These are phyloP conservation scores for Cettia cetti DNA, from an alignment of 2,113 vertebrate genomes.

Conservation along the genomic window DNA sequence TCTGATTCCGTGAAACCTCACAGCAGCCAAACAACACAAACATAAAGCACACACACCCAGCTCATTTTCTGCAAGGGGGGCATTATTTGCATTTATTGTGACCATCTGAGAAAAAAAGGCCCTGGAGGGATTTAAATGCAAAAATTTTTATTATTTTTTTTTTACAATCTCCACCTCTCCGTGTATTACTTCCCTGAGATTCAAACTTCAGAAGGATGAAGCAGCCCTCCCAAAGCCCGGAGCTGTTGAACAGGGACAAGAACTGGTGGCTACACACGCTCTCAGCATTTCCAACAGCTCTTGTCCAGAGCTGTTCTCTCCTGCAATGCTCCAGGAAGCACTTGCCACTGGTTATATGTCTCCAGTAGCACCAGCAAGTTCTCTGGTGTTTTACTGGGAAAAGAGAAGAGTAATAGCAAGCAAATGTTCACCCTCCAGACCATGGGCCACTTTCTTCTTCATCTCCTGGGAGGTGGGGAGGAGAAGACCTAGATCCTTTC, in stretches of 20 bases:
- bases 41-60: background rate
- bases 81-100: background rate
- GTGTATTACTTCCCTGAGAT: background rate
- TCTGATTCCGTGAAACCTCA: background rate
- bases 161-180: background rate
- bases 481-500: background rate
- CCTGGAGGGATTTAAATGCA: background rate
- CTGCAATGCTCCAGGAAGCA: background rate
- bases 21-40: background rate
- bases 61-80: background rate
- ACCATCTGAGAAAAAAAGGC: background rate
- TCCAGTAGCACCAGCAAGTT: background rate
- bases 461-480: background rate
- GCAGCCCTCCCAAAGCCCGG: background rate
- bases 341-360: background rate
- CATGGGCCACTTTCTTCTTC: background rate
- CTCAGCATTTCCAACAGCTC: background rate
- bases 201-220: background rate
- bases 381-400: background rate
- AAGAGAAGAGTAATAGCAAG: background rate
- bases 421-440: background rate
- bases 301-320: background rate
- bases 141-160: too few species aligned
- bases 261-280: background rate
- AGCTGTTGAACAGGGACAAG: background rate